Evolutionary conservation across 2,113 vertebrate species (phyloP).

Genomic region (Mus spicilegus): DNA sequence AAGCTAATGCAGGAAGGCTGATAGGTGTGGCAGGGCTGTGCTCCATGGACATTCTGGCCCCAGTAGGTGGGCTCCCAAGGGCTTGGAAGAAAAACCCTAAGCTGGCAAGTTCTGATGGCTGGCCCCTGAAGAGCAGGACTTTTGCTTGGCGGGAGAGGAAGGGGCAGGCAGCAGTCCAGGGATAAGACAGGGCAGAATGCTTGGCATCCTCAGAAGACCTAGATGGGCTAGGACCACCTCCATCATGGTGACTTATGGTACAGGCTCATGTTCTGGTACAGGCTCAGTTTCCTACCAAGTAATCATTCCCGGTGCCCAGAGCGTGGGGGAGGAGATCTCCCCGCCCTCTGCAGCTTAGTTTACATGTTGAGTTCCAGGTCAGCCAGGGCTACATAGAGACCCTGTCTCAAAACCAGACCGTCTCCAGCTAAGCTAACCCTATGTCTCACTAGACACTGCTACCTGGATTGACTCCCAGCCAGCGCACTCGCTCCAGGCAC

Average conservation of each 20-base stretch:
- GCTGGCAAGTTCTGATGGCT: not conserved
- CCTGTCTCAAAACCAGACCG: not conserved
- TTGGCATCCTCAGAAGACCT: not conserved
- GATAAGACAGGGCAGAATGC: not conserved
- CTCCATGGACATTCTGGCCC: not conserved
- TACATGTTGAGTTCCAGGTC: not conserved
- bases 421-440: not conserved
- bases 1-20: not conserved
- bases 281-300: not conserved
- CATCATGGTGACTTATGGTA: not conserved
- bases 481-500: too few relatives aligned
- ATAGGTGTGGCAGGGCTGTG: too few relatives aligned
- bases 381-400: not conserved
- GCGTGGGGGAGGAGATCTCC: not conserved
- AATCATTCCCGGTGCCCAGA: rapidly evolving
- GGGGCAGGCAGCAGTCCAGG: not conserved
- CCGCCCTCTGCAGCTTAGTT: not conserved
- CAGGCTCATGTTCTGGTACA: rapidly evolving
- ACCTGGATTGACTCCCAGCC: not conserved
- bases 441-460: not conserved
- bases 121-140: not conserved
- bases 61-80: too few relatives aligned
- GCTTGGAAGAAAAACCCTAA: not conserved
- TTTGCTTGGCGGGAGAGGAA: not conserved
- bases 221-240: not conserved